Conservation (phyloP, 2,113 vertebrate genomes). For the zebrafish (Danio rerio) region DNA sequence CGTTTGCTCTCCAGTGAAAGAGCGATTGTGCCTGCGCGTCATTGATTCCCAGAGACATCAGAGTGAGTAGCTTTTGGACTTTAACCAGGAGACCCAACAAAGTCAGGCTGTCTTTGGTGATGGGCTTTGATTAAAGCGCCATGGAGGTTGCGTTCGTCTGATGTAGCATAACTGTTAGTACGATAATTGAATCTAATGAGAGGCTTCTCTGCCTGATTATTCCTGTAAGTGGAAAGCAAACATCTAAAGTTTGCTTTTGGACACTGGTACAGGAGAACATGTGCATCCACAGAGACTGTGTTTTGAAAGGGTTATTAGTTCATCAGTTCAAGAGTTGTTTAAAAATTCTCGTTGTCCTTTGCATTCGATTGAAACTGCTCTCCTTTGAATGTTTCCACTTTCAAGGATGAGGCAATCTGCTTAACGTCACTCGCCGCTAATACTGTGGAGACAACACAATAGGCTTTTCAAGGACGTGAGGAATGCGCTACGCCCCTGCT, state of each 20-base stretch:
- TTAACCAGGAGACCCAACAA: slow-evolving; percentile 46
- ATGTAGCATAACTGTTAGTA: slow-evolving; percentile 52
- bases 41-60: slow-evolving; percentile 54
- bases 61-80: slow-evolving; percentile 35
- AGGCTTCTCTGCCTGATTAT: slow-evolving; percentile 55
- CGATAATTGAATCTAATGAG: slow-evolving; percentile 62
- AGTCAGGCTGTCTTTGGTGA: slow-evolving; percentile 42
- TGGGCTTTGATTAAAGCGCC: slow-evolving; percentile 52
- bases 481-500: slow-evolving; percentile 4
- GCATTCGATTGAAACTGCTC: slow-evolving; percentile 21
- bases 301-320: slow-evolving; percentile 41
- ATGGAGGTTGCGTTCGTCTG: slow-evolving; percentile 31
- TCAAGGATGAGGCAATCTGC: slow-evolving; percentile 45
- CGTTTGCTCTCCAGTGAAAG: not conserved
- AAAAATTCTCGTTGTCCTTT: slow-evolving; percentile 26
- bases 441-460: slow-evolving; percentile 27
- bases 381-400: slow-evolving; percentile 28
- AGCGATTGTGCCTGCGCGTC: slow-evolving; percentile 1
- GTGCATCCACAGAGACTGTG: slow-evolving; percentile 12
- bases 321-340: slow-evolving; percentile 38
- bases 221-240: slow-evolving; percentile 59
- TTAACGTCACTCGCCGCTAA: not conserved
- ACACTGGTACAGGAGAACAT: slow-evolving; percentile 3
- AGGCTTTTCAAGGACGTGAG: slow-evolving; percentile 30
- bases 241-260: slow-evolving; percentile 50